Conservation (phyloP, 2,113 vertebrate genomes). For the Oriolus oriolus region DNA sequence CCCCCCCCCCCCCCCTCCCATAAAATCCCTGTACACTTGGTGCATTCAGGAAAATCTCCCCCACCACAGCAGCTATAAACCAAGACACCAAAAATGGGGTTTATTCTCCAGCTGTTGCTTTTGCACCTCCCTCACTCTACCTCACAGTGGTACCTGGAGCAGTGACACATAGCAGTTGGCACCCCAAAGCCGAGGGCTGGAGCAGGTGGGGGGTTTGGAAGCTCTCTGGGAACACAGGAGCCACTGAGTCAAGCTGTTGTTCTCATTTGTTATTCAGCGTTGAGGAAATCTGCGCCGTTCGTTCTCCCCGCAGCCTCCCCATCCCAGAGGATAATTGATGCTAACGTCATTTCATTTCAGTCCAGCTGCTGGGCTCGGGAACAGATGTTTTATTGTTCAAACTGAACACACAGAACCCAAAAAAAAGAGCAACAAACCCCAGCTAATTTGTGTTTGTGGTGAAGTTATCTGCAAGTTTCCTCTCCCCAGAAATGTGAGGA, state of each 20-base stretch:
- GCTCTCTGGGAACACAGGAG: neutral
- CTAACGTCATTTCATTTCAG: constrained; percentile 58
- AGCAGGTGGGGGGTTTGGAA: neutral
- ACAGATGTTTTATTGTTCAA: constrained; percentile 78
- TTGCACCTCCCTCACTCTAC: neutral
- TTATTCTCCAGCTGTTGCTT: too few species aligned
- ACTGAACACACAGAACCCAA: neutral
- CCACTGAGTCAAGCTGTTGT: neutral
- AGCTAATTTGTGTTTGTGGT: neutral
- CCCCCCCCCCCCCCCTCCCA: accelerated
- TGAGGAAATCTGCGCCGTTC: neutral
- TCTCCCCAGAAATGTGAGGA: neutral
- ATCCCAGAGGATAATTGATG: constrained; percentile 61
- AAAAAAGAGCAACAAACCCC: neutral
- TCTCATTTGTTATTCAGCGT: constrained; percentile 7
- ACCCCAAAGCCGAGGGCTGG: accelerated
- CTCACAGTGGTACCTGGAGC: neutral
- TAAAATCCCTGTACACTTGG: neutral
- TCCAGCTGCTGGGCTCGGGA: constrained; percentile 71
- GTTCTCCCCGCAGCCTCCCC: neutral
- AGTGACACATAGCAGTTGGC: accelerated
- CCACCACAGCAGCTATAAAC: accelerated
- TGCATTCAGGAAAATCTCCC: neutral
- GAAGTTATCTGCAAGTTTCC: neutral
- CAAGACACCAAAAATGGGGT: neutral